Conservation (phyloP, 92 coral and sea anemone genomes). For the Epizoanthus scotinus region DNA sequence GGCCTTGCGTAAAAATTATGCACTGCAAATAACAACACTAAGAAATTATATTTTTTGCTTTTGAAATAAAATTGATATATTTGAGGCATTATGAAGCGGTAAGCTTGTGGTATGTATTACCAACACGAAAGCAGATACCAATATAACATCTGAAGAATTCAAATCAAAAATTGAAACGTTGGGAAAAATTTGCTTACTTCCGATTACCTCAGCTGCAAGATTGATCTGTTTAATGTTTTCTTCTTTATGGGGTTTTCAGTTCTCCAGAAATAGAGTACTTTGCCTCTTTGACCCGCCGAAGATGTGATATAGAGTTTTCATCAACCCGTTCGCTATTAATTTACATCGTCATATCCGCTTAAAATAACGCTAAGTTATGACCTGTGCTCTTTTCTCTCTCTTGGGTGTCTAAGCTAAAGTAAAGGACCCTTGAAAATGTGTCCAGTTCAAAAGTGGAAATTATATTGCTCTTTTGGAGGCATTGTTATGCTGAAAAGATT, state of each 20-base stretch:
- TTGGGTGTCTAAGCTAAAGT: neutral
- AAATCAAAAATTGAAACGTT: constrained; percentile 20
- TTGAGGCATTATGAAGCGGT: constrained; percentile 6
- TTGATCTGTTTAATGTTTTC: constrained; percentile 33
- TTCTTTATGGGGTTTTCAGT: neutral
- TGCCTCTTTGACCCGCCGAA: no score
- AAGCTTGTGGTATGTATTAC: neutral
- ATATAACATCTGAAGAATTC: constrained; percentile 31
- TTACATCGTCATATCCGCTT: neutral
- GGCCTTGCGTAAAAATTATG: neutral
- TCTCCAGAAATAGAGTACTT: neutral
- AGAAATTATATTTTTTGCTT: neutral
- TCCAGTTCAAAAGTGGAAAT: neutral
- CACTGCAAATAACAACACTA: neutral
- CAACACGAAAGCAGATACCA: neutral
- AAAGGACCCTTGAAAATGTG: neutral
- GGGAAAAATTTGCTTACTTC: constrained; percentile 42
- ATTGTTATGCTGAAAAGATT: neutral
- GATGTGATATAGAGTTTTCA: no score
- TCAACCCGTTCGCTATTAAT: no score
- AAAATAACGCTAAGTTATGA: neutral
- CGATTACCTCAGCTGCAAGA: constrained; percentile 3
- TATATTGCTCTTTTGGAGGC: neutral
- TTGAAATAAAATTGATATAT: constrained; percentile 11
- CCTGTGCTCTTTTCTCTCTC: constrained; percentile 10